These are phyloP conservation scores for Gambusia holbrooki DNA, from an alignment of 2,113 vertebrate species.

Conservation along the genomic window DNA sequence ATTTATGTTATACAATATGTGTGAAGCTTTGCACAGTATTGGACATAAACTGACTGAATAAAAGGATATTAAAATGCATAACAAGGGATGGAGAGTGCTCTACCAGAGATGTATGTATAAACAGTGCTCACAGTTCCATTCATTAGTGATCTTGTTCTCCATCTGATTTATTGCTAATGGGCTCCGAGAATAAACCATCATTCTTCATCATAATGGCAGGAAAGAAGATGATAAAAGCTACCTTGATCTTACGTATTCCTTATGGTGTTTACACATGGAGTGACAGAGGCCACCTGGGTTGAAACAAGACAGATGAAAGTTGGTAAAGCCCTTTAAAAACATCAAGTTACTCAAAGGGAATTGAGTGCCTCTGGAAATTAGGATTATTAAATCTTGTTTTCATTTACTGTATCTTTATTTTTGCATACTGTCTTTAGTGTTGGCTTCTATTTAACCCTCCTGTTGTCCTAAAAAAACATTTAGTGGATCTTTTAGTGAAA, in stretches of 20 bases:
- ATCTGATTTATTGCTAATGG: slow-evolving; percentile 60
- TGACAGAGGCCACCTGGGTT: slow-evolving; percentile 22
- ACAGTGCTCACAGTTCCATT: slow-evolving; percentile 34
- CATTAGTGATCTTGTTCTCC: slow-evolving; percentile 45
- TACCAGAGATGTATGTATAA: slow-evolving; percentile 22
- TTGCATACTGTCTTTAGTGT: slow-evolving; percentile 21
- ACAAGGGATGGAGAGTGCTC: background rate
- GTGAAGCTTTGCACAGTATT: background rate
- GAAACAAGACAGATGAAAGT: slow-evolving; percentile 33
- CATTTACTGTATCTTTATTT: slow-evolving; percentile 23
- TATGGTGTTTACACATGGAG: slow-evolving; percentile 36
- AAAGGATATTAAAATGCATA: slow-evolving; percentile 11
- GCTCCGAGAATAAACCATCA: slow-evolving; percentile 10
- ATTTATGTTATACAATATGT: background rate
- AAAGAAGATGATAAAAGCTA: slow-evolving; percentile 48
- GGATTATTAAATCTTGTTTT: slow-evolving; percentile 17
- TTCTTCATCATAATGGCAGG: slow-evolving; percentile 46
- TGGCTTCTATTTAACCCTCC: background rate
- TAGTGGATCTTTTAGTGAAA: too few relatives aligned
- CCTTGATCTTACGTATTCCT: slow-evolving; percentile 40
- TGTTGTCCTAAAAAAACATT: too few relatives aligned
- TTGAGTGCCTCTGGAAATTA: background rate
- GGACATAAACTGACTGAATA: background rate
- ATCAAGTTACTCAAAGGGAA: slow-evolving; percentile 32
- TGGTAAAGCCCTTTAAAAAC: slow-evolving; percentile 41